phyloP scores from a whole-genome alignment of 64 coral and sea anemone genomes.

The Acropora yongei region DNA sequence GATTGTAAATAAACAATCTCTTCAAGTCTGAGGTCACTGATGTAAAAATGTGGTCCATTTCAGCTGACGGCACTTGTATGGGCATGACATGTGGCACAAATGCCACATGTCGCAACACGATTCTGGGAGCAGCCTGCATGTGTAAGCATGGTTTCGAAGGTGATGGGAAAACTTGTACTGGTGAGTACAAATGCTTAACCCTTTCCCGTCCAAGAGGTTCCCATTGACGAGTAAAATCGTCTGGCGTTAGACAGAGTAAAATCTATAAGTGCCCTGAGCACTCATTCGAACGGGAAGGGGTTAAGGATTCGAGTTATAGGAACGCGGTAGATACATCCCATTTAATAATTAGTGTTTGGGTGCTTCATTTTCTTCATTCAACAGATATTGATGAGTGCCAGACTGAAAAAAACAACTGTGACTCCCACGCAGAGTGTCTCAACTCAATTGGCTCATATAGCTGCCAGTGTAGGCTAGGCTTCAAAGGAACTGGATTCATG shows the following conservation, averaged over 20 bases:
- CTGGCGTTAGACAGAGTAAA: no score
- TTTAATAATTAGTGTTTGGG: not conserved
- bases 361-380: not conserved
- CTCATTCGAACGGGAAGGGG: no score
- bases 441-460: constrained; percentile 70
- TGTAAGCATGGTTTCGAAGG: constrained; percentile 63
- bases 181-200: not conserved
- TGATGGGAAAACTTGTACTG: constrained; percentile 43
- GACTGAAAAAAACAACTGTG: constrained; percentile 44
- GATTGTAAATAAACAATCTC: no score
- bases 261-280: no score
- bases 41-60: not conserved
- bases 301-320: no score
- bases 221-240: no score
- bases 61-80: constrained; percentile 68
- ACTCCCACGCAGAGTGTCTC: constrained; percentile 63
- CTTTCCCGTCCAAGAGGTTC: no score
- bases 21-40: not conserved
- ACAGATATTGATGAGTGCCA: constrained; percentile 80
- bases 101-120: constrained; percentile 49
- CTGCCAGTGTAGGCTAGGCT: constrained; percentile 78
- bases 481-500: constrained; percentile 26
- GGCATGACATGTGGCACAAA: constrained; percentile 42
- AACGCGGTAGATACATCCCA: no score
- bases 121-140: constrained; percentile 24